Evolutionary conservation across 2,113 vertebrate genomes (phyloP).

Genomic region (Phalacrocorax aristotelis): DNA sequence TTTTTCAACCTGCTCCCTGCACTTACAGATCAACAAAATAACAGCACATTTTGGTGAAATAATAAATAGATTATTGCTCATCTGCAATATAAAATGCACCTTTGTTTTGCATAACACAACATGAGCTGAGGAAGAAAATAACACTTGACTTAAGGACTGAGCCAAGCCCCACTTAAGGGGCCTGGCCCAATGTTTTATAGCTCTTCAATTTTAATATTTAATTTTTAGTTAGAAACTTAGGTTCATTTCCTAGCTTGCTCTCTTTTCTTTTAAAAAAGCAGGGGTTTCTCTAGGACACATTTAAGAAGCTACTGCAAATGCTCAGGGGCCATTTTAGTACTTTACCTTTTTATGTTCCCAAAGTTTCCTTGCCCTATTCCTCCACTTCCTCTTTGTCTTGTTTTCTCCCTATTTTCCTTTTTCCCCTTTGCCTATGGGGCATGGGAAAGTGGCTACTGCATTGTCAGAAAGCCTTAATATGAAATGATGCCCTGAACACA

Average conservation of each 20-base stretch:
- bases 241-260: neutral
- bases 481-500: neutral
- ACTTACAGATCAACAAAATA: neutral
- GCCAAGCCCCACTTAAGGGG: neutral
- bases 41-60: neutral
- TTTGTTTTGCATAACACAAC: neutral
- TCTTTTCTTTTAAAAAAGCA: neutral
- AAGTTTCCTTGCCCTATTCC: neutral
- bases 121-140: neutral
- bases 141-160: neutral
- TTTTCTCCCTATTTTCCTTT: neutral
- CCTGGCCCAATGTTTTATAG: neutral
- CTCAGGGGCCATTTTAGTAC: neutral
- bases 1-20: neutral
- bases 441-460: neutral
- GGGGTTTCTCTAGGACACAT: neutral
- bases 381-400: neutral
- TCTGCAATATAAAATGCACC: neutral
- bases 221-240: neutral
- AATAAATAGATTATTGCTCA: neutral
- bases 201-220: neutral
- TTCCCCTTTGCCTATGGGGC: neutral
- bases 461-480: neutral
- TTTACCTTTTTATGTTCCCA: neutral
- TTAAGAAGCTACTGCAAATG: neutral